Percentiles rank a stretch among this genome's conserved stretches.
phyloP scores from a whole-genome alignment of 2,113 vertebrate genomes.

The Ochotona princeps region DNA sequence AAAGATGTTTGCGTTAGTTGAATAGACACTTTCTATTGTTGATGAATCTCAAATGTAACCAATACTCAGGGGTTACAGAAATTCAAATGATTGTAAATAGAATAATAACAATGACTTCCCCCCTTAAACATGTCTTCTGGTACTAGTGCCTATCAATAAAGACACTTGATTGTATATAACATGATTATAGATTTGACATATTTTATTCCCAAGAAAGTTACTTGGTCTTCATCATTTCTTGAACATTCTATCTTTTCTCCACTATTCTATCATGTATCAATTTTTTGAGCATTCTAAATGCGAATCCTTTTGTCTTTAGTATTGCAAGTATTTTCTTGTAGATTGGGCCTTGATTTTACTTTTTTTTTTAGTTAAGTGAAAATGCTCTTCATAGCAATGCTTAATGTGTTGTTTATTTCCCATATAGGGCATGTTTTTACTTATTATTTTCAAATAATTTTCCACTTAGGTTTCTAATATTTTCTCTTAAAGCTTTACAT shows the following conservation, averaged over 20 bases:
- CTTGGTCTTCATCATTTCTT: not conserved
- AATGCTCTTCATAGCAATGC: not conserved
- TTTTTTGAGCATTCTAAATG: not conserved
- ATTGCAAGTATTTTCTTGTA: not conserved
- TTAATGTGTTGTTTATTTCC: not conserved
- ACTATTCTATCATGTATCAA: not conserved
- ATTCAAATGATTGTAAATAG: not conserved
- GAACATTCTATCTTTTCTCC: not conserved
- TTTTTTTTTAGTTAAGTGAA: not conserved
- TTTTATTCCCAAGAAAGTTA: not conserved
- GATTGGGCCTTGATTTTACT: not conserved
- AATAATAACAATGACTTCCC: not conserved
- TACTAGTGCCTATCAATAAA: conserved; percentile 5
- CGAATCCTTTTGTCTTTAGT: not conserved
- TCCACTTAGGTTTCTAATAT: not conserved
- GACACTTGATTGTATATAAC: not conserved
- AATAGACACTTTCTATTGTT: conserved; percentile 34
- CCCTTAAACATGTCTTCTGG: not conserved
- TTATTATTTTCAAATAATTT: not conserved
- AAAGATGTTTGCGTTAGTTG: not conserved
- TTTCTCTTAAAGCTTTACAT: not conserved
- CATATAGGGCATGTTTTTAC: not conserved
- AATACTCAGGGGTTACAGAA: not conserved
- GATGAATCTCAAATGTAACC: conserved; percentile 39
- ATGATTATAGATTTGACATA: not conserved